Conservation (phyloP, 1,140 invertebrate genomes). For the Schlechtendalia chinensis region DNA sequence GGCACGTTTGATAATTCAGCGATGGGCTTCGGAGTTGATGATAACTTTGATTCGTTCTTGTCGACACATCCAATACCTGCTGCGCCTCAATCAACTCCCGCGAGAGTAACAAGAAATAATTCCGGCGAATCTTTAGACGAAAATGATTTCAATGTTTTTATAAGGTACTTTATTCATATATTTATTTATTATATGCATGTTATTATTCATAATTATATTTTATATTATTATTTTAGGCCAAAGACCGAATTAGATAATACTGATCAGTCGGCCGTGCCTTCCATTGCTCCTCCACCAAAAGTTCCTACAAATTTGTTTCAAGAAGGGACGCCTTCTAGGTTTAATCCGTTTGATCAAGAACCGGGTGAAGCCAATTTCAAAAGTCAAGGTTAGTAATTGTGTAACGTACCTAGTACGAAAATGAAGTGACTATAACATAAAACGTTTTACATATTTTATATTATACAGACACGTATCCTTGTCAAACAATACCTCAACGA, state of each 20-base stretch:
- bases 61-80: slow-evolving; percentile 68
- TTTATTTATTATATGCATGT: no score
- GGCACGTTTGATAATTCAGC: slow-evolving; percentile 20
- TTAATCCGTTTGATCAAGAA: slow-evolving; percentile 77
- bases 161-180: slow-evolving; percentile 62
- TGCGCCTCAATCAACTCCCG: slow-evolving; percentile 58
- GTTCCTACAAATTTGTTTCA: slow-evolving; percentile 55
- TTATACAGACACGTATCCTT: slow-evolving; percentile 40
- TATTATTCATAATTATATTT: neutral
- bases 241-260: slow-evolving; percentile 20
- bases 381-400: neutral
- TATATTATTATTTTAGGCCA: slow-evolving; percentile 1
- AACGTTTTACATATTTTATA: neutral
- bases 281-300: slow-evolving; percentile 72
- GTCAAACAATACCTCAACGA: slow-evolving; percentile 54
- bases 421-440: no score
- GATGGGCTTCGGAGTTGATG: slow-evolving; percentile 65
- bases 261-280: slow-evolving; percentile 62
- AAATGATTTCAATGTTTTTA: slow-evolving; percentile 75
- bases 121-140: slow-evolving; percentile 75
- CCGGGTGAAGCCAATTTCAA: slow-evolving; percentile 8
- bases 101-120: slow-evolving; percentile 62
- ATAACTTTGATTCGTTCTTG: slow-evolving; percentile 83
- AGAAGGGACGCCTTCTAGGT: slow-evolving; percentile 62
- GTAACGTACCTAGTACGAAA: neutral